Evolutionary conservation across 2,113 vertebrate species (phyloP).

Genomic region (Oncorhynchus masou): DNA sequence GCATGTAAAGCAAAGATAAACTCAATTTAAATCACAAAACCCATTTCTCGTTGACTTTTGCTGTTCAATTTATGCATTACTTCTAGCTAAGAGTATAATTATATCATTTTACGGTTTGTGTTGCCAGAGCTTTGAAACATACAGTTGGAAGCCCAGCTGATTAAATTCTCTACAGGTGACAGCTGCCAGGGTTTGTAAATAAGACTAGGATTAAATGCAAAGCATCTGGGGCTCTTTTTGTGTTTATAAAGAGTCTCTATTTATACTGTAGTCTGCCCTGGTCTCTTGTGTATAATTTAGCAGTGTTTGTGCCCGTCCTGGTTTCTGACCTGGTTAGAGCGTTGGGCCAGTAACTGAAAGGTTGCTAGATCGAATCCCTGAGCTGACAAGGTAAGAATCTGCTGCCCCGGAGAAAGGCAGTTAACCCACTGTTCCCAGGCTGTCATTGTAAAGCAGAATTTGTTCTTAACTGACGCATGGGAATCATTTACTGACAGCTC

Average conservation of each 20-base stretch:
- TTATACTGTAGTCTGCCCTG: neutral
- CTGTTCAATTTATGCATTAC: neutral
- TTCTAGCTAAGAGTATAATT: neutral
- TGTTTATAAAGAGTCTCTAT: neutral
- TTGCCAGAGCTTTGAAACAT: neutral
- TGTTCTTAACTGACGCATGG: slow-evolving; percentile 8
- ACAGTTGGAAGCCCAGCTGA: too few relatives aligned
- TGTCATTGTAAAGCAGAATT: too few relatives aligned
- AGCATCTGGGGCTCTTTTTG: neutral
- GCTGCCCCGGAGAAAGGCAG: too few relatives aligned
- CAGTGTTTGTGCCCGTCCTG: neutral
- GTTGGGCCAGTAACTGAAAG: too few relatives aligned
- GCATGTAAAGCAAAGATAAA: neutral
- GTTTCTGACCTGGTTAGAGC: neutral
- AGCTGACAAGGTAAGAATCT: too few relatives aligned
- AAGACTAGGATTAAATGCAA: neutral
- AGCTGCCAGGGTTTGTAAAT: neutral
- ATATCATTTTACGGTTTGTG: neutral
- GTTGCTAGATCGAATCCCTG: too few relatives aligned
- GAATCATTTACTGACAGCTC: slow-evolving; percentile 42
- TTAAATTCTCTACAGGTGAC: neutral
- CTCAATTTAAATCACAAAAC: neutral
- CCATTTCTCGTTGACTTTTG: neutral
- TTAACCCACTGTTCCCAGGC: too few relatives aligned
- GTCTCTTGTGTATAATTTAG: slow-evolving; percentile 11